Evolutionary conservation across 2,797 vertebrate genomes (phyloP), one percentile per base, ranked within the genome.

Genomic region (Lophotriccus pileatus): DNA sequence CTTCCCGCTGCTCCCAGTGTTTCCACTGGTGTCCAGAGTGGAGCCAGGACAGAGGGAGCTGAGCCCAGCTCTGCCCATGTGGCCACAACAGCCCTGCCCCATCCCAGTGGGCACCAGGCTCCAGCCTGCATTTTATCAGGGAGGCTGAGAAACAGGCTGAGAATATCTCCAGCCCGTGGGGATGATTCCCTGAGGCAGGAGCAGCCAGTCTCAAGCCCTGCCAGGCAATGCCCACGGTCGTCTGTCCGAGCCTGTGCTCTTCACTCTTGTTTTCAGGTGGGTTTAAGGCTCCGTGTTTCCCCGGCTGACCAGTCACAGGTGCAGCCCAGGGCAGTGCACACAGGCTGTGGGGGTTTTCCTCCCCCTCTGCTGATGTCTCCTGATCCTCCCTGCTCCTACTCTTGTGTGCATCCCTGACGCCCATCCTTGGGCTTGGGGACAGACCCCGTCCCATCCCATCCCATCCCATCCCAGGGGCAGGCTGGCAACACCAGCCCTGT

Each of bases 141-240:
- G 2, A 52, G 53, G 39, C 16, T 59, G 76, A 58, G 5, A 12
- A n/a, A 14, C 10, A 6, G 53, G 14, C 59, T 95, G 82, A 39
- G 68, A 68, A 23, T 58, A 19, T 34, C 75, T 50, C 83, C 67
- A 77, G 13, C 49, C 24, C 76, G 5, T 2, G 0, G 72, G 59
- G 70, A 20, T 66, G 16, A 23, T 56, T 62, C 80, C 59, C 64
- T 27, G 56, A 62, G 69, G 74, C 52, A 80, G 84, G 15, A 88
- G 70, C 52, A 68, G 86, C 37, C 10, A 0, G 6, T 41, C 52
- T 41, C 1, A 1, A 10, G 4, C 66, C 72, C 60, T 60, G 19
- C 55, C 67, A 6, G 3, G 32, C 2, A 0, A 0, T 64, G 78
- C 68, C 62, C 30, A 0, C 0, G 0, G 25, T 27, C 17, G 2